A percentile compares a stretch with the other conserved stretches of the same genome.
phyloP scores from a whole-genome alignment of 2,797 vertebrate species.

The Neopelma chrysocephalum region DNA sequence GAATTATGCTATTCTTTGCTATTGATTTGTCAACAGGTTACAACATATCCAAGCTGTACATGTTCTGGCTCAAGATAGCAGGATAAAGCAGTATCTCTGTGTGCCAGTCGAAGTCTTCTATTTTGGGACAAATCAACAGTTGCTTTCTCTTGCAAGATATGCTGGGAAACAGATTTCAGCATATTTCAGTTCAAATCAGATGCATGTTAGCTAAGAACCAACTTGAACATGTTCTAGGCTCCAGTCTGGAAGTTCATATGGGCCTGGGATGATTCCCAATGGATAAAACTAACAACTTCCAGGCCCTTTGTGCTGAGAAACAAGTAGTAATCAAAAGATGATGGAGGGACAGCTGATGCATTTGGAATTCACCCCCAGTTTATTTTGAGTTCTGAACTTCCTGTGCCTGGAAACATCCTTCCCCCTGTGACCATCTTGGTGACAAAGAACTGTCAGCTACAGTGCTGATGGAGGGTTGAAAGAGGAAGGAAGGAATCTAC shows the following conservation, averaged over 20 bases:
- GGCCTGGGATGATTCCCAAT: background rate
- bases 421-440: background rate
- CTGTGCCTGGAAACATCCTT: background rate
- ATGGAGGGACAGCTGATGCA: background rate
- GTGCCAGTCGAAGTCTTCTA: background rate
- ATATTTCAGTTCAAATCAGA: background rate
- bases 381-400: background rate
- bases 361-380: background rate
- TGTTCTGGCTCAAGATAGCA: background rate
- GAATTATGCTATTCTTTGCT: background rate
- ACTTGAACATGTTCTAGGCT: background rate
- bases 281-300: background rate
- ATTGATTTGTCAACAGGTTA: background rate
- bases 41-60: background rate
- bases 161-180: background rate
- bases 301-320: background rate
- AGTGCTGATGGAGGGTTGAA: background rate
- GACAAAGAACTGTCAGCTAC: conserved; percentile 41
- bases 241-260: background rate
- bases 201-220: background rate
- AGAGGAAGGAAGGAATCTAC: conserved; percentile 15
- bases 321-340: background rate
- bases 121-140: background rate
- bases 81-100: background rate
- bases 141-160: background rate